Percentiles rank a stretch among this genome's conserved stretches.
Evolutionary conservation across 2,888 invertebrate genomes (phyloP).

Genomic region (Erannis defoliaria): DNA sequence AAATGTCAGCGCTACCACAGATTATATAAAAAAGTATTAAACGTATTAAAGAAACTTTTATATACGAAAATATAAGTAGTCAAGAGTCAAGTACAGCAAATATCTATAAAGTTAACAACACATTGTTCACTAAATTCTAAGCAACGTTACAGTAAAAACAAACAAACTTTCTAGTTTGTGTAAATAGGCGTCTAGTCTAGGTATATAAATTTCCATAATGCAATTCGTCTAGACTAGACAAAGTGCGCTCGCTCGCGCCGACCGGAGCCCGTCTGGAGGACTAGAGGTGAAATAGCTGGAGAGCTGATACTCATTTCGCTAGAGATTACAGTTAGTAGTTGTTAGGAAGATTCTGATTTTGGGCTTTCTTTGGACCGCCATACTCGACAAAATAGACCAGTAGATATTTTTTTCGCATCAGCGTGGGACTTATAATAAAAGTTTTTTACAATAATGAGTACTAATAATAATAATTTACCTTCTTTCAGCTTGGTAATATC

Average conservation of each 20-base stretch:
- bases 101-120: constrained; percentile 20
- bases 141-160: constrained; percentile 39
- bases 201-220: constrained; percentile 80
- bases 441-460: no score
- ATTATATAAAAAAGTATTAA: no score
- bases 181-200: constrained; percentile 71
- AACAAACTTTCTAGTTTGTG: constrained; percentile 57
- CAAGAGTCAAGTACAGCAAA: background rate
- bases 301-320: constrained; percentile 8
- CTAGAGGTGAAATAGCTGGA: constrained; percentile 70
- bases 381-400: background rate
- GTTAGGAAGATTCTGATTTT: no score
- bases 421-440: no score
- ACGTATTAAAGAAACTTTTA: no score
- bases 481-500: no score
- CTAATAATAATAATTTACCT: no score
- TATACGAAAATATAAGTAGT: no score
- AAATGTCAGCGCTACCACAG: no score
- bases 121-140: constrained; percentile 33
- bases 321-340: background rate
- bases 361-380: background rate
- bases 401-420: no score
- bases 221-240: constrained; percentile 84
- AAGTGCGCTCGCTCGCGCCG: constrained; percentile 66
- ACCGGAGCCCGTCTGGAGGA: constrained; percentile 58